Percentiles rank a stretch among this genome's conserved stretches.
phyloP scores from a whole-genome alignment of 2,888 invertebrate genomes.

The Girardia tigrina region DNA sequence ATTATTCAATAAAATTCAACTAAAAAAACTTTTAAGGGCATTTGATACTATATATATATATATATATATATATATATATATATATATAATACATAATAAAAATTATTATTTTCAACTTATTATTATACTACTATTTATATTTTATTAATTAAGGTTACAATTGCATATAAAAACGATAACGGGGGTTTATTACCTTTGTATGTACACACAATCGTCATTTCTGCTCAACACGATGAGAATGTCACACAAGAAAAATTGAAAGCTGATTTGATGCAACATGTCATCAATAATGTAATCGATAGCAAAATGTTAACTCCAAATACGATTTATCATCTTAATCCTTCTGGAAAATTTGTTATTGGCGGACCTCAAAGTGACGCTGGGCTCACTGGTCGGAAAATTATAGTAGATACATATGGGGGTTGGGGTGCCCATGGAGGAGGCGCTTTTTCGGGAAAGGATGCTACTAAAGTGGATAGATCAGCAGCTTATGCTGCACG shows the following conservation, averaged over 20 bases:
- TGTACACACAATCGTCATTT: conserved; percentile 91
- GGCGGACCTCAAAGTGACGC: conserved; percentile 94
- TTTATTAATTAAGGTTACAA: conserved; percentile 72
- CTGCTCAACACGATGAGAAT: conserved; percentile 85
- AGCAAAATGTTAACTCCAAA: conserved; percentile 72
- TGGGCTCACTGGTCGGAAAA: conserved; percentile 90
- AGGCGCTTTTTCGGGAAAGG: conserved; percentile 97
- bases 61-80: too few relatives aligned
- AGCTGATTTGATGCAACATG: conserved; percentile 70
- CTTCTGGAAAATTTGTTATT: conserved; percentile 83
- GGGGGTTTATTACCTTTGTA: conserved; percentile 87
- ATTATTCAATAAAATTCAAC: too few relatives aligned
- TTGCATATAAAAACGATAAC: conserved; percentile 76
- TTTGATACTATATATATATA: too few relatives aligned
- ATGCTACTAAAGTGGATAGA: conserved; percentile 62
- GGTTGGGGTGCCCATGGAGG: conserved; percentile 99
- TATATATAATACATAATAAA: too few relatives aligned
- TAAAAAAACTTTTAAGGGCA: too few relatives aligned
- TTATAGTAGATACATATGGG: conserved; percentile 97
- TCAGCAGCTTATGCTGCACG: conserved; percentile 95
- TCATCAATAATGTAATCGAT: conserved; percentile 80
- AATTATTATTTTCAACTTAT: too few relatives aligned
- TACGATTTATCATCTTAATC: conserved; percentile 89
- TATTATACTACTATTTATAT: too few relatives aligned
- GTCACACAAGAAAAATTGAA: conserved; percentile 69